phyloP scores from a whole-genome alignment of 2,888 invertebrate species.

The Zygaena filipendulae region DNA sequence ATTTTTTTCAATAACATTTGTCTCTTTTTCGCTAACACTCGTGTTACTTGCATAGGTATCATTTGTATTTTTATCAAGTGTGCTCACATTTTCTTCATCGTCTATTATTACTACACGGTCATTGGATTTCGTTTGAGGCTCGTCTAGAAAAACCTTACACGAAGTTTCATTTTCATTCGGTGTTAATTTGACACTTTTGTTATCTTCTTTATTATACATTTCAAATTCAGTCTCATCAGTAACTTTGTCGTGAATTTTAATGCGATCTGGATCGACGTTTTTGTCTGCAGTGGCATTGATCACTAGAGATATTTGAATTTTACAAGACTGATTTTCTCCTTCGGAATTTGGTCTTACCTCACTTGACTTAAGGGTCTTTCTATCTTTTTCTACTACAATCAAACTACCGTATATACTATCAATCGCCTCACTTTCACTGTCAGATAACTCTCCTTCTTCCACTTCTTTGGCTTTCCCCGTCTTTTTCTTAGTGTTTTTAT shows the following conservation, averaged over 20 bases:
- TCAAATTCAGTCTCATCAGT: background rate
- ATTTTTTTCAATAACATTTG: constrained; percentile 21
- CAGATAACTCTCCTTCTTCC: constrained; percentile 58
- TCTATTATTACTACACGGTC: no score
- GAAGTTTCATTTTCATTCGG: no score
- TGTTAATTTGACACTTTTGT: no score
- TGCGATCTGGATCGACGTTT: background rate
- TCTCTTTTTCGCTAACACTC: no score
- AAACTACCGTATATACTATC: constrained; percentile 51
- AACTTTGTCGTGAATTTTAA: background rate
- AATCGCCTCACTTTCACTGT: constrained; percentile 57
- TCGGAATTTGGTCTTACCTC: no score
- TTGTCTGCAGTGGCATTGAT: constrained; percentile 33
- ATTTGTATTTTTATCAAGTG: constrained; percentile 6
- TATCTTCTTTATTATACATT: no score
- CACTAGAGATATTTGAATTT: constrained; percentile 46
- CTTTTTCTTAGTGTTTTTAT: constrained; percentile 30
- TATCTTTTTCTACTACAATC: constrained; percentile 30
- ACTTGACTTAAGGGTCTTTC: no score
- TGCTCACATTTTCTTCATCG: no score
- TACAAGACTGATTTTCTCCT: constrained; percentile 29
- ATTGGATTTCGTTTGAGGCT: no score
- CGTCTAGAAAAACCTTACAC: no score
- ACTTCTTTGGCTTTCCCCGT: constrained; percentile 30
- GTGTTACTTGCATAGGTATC: no score